Evolutionary conservation across 2,797 vertebrate species (phyloP), one percentile per base, ranked within the genome.

Genomic region (Alauda arvensis): DNA sequence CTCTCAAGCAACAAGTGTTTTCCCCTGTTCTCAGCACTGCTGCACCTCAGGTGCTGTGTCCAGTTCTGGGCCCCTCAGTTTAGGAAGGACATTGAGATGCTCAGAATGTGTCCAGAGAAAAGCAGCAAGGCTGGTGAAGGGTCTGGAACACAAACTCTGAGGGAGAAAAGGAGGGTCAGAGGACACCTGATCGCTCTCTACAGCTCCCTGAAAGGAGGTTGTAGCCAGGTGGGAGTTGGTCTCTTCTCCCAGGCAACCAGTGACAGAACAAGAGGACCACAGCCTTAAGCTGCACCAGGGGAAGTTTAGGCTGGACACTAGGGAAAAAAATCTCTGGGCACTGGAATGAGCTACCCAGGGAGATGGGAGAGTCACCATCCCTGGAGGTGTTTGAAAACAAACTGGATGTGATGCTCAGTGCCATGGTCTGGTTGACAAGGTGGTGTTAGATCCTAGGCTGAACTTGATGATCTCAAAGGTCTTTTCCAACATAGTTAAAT

Each of bases 151-250:
- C 11, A 49, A 74, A n/a, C 37, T 37, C 37, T 37, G 37, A 37
- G 37, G n/a, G 39, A 34, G 20, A 43, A 52, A 52, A 62, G 25
- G 9, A 76, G n/a, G n/a, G 12, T 76, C 25, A 9, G 46, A 5
- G 11, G 31, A 43, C 15, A 42, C 9, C 57, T 60, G 11, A 18
- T 40, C 70, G 40, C 57, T 18, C 23, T n/a, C 37, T 31, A 19
- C 7, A 74, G 2, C 11, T 49, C 1, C 37, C 48, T 37, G n/a
- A 20, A 37, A 55, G 17, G 18, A 25, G 18, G 8, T 0, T 53
- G 40, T 20, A 45, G 28, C 18, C 21, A 14, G 49, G 28, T 21
- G 7, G 14, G 15, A 5, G 8, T 5, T 3, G 2, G 74, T 3
- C 33, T 65, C 33, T n/a, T n/a, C 51, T n/a, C 40, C 33, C 26